A percentile compares a stretch with the other conserved stretches of the same genome.
Evolutionary conservation across 2,797 vertebrate species (phyloP).

Genomic region (Lutjanus argentimaculatus): DNA sequence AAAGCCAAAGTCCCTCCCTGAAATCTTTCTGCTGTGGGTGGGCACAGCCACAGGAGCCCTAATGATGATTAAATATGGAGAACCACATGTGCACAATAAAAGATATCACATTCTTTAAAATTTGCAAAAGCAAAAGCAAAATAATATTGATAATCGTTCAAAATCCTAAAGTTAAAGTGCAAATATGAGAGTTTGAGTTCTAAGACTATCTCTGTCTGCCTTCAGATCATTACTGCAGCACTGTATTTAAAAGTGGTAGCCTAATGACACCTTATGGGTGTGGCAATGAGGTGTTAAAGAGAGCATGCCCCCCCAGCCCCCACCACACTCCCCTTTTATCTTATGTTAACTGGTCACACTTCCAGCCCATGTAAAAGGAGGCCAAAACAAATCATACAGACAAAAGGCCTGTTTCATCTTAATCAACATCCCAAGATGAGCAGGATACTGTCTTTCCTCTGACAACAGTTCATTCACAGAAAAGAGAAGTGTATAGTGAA

Average conservation of each 20-base stretch:
- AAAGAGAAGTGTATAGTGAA: not conserved
- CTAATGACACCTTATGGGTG: slow-evolving; percentile 65
- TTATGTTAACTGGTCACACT: slow-evolving; percentile 75
- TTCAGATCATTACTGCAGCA: slow-evolving; percentile 53
- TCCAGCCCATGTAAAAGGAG: slow-evolving; percentile 72
- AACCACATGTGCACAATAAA: not conserved
- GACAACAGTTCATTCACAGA: slow-evolving; percentile 14
- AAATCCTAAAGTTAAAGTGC: not conserved
- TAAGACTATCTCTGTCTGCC: not conserved
- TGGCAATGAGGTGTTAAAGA: slow-evolving; percentile 71
- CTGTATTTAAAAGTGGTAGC: slow-evolving; percentile 76
- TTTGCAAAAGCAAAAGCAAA: not conserved
- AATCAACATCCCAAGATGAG: slow-evolving; percentile 75
- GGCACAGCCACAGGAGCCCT: slow-evolving; percentile 57
- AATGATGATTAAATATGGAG: slow-evolving; percentile 42
- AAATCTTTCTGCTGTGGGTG: slow-evolving; percentile 72
- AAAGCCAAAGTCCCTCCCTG: slow-evolving; percentile 77
- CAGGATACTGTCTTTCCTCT: slow-evolving; percentile 58
- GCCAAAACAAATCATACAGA: slow-evolving; percentile 74
- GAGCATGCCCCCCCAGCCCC: slow-evolving; percentile 1
- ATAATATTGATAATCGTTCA: not conserved
- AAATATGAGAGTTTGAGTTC: not conserved
- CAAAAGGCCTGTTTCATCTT: slow-evolving; percentile 77
- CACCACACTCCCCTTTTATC: slow-evolving; percentile 57
- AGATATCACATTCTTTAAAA: not conserved